Evolutionary conservation across 2,888 invertebrate genomes (phyloP).

Genomic region (Callosobruchus maculatus): DNA sequence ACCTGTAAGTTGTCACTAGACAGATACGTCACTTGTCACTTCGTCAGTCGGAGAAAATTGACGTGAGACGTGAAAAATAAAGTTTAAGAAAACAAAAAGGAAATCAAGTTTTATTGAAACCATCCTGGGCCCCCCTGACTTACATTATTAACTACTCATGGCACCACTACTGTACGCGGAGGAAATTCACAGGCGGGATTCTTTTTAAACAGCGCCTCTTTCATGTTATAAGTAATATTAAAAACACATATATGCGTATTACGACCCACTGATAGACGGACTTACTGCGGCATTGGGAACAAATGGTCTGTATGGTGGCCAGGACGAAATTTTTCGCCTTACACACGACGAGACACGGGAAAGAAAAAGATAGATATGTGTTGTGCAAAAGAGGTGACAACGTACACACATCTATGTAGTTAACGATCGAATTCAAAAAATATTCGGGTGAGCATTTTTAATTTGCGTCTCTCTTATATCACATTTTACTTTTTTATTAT

Average conservation of each 20-base stretch:
- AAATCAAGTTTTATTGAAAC: too few relatives aligned
- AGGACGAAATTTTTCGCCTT: slow-evolving; percentile 50
- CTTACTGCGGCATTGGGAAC: slow-evolving; percentile 51
- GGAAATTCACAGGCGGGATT: neutral
- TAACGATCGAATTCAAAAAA: neutral
- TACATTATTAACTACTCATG: too few relatives aligned
- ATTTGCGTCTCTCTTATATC: too few relatives aligned
- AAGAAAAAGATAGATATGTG: neutral
- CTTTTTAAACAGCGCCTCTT: neutral
- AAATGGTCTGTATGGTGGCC: slow-evolving; percentile 47
- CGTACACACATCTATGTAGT: neutral
- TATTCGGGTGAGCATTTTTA: too few relatives aligned
- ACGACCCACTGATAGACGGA: slow-evolving; percentile 26
- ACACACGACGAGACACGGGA: slow-evolving; percentile 3
- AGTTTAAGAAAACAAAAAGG: too few relatives aligned
- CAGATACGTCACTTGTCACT: too few relatives aligned
- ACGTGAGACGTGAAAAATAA: too few relatives aligned
- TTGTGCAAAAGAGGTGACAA: neutral
- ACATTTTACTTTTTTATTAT: too few relatives aligned
- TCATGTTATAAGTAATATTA: neutral
- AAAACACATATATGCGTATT: slow-evolving; percentile 18
- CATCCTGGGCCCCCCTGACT: too few relatives aligned
- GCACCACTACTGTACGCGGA: neutral
- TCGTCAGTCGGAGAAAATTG: too few relatives aligned
- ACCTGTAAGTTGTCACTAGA: too few relatives aligned